A percentile compares a stretch with the other conserved stretches of the same genome.
phyloP scores from a whole-genome alignment of 2,888 invertebrate species.

The Nemotelus pantherinus region DNA sequence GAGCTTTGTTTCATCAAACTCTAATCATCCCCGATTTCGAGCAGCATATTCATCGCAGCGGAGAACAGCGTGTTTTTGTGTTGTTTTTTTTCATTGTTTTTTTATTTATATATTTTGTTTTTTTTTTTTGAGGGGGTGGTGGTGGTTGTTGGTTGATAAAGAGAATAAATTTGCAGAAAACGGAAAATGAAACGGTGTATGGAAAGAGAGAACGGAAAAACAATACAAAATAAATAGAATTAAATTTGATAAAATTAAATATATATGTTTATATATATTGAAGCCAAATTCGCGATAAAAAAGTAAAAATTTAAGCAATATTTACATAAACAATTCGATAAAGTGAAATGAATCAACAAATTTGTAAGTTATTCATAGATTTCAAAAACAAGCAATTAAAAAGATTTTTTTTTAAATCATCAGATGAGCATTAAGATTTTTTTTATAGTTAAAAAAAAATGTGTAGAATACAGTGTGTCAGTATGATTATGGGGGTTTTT shows the following conservation, averaged over 20 bases:
- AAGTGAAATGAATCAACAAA: neutral
- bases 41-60: neutral
- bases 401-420: too few relatives aligned
- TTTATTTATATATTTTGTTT: too few relatives aligned
- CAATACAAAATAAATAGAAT: neutral
- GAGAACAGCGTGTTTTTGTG: neutral
- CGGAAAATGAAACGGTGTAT: neutral
- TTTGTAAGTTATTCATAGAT: neutral
- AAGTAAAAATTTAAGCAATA: neutral
- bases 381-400: neutral
- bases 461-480: too few relatives aligned
- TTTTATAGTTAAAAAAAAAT: too few relatives aligned
- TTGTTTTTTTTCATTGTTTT: slow-evolving; percentile 42
- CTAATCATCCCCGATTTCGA: slow-evolving; percentile 57
- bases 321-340: neutral
- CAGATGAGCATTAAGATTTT: too few relatives aligned
- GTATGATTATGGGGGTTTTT: too few relatives aligned
- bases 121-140: too few relatives aligned
- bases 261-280: neutral
- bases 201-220: neutral
- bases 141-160: neutral
- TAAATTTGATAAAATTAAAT: neutral
- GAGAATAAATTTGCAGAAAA: neutral
- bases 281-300: neutral
- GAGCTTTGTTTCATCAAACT: slow-evolving; percentile 92